phyloP scores from a whole-genome alignment of 1,140 invertebrate genomes.

The Listronotus bonariensis region DNA sequence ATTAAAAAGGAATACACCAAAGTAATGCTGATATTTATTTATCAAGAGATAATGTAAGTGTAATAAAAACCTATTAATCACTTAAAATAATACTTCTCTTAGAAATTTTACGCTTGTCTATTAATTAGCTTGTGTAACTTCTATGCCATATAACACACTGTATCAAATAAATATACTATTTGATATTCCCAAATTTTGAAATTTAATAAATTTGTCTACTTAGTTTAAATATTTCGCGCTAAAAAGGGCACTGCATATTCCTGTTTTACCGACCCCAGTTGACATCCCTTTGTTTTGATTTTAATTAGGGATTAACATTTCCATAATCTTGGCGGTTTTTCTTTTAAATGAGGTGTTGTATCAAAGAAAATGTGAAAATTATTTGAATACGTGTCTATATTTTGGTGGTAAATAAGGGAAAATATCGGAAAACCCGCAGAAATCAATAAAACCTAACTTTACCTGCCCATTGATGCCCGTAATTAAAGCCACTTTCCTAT shows the following conservation, averaged over 20 bases:
- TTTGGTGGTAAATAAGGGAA: neutral
- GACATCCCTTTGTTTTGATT: neutral
- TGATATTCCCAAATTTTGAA: too few species aligned
- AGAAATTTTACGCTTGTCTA: too few species aligned
- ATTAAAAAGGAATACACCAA: too few species aligned
- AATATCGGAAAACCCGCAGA: neutral
- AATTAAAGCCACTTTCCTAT: slow-evolving; percentile 39
- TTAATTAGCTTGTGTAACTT: too few species aligned
- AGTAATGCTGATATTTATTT: too few species aligned
- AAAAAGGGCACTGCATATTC: slow-evolving; percentile 6
- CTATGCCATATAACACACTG: too few species aligned
- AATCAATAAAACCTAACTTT: neutral
- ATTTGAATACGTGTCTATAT: neutral
- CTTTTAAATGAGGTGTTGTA: neutral
- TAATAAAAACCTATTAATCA: too few species aligned
- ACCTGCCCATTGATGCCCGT: slow-evolving; percentile 42
- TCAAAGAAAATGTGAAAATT: slow-evolving; percentile 5
- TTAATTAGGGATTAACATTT: slow-evolving; percentile 1
- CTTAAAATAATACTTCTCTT: too few species aligned
- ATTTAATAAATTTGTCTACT: too few species aligned
- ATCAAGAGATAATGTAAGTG: too few species aligned
- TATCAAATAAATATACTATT: too few species aligned
- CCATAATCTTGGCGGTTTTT: neutral
- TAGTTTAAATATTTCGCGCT: neutral
- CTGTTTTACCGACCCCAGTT: slow-evolving; percentile 9